These are phyloP conservation scores for Amphiprion clarkii DNA, from an alignment of 2,797 vertebrate species.

Conservation along the genomic window DNA sequence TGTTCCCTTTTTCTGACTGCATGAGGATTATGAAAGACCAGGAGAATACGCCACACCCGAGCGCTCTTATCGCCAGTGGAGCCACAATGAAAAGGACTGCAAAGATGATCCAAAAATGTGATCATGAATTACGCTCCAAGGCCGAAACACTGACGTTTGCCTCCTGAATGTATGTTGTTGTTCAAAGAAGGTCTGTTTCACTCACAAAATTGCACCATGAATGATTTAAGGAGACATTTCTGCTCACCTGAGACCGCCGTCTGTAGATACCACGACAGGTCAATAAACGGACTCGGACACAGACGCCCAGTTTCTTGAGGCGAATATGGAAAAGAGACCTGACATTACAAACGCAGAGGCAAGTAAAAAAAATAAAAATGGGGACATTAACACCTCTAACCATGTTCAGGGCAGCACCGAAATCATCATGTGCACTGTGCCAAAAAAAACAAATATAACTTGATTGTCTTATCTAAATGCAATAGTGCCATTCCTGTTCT, in stretches of 20 bases:
- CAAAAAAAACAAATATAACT: constrained; percentile 71
- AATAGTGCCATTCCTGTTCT: constrained; percentile 76
- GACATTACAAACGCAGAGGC: constrained; percentile 34
- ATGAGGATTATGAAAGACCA: constrained; percentile 18
- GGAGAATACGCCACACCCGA: not conserved
- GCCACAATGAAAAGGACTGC: constrained; percentile 30
- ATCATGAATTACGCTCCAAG: constrained; percentile 4
- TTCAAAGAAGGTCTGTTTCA: constrained; percentile 28
- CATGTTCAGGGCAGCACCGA: constrained; percentile 66
- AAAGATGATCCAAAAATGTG: constrained; percentile 16
- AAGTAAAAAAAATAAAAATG: constrained; percentile 23
- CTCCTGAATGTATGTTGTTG: constrained; percentile 64
- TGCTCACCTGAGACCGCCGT: constrained; percentile 21
- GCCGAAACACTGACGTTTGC: constrained; percentile 37
- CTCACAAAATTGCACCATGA: constrained; percentile 21
- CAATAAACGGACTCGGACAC: constrained; percentile 34
- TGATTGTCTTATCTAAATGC: constrained; percentile 74
- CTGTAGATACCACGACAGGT: constrained; percentile 30
- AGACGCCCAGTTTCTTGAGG: constrained; percentile 7
- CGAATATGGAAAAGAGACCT: constrained; percentile 13
- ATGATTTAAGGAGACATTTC: constrained; percentile 29
- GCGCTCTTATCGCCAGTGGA: constrained; percentile 9
- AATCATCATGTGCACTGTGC: constrained; percentile 77
- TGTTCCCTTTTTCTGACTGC: constrained; percentile 37
- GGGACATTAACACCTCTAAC: constrained; percentile 33